Base-by-base conservation (phyloP, 2,113 vertebrate genomes). In the Collichthys lucidus region DNA sequence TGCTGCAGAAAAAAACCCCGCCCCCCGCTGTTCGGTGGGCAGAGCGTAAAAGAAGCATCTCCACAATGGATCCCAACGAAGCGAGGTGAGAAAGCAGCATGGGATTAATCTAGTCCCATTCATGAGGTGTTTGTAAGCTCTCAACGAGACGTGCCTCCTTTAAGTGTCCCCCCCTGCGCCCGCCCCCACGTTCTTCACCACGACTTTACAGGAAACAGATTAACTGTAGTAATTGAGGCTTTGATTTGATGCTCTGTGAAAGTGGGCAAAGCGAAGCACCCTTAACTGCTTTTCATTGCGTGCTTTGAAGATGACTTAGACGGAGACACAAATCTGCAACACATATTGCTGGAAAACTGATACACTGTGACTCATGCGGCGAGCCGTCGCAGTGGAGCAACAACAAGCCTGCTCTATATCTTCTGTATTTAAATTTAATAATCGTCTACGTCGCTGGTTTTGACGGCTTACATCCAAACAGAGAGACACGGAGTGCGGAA, bases 131-230 rank as follows among this genome's bases (percentile, higher is more conserved):
- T 90, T 82, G 92, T 91, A 80, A 89, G 11, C 55, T 66, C 81
- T 85, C 86, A 81, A 78, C 64, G 88, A 77, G 79, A 83, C 80
- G 72, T 66, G 71, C 53, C 73, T 77, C 50, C 75, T 62, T 69
- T 49, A 79, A 80, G 69, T 70, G 77, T n/a, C 80, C 67, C 87
- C 82, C 69, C 87, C 62, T 62, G 22, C 31, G 2, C 26, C 2
- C 26, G 3, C 26, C 26, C 26, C 26, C 26, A 26, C 26, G 11
- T 46, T 73, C 77, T 87, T 74, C 60, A 72, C 74, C 74, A 56
- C 20, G 15, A 56, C 82, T 86, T 88, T 76, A 86, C 80, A 87
- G 87, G 88, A 87, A 94, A 91, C 82, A 76, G 78, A 91, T 93
- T 88, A 85, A 76, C 69, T 73, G 26, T 55, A 80, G 80, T 26